A percentile compares a stretch with the other conserved stretches of the same genome.
Evolutionary conservation across 1,140 invertebrate species (phyloP).

Genomic region (Nephotettix cincticeps): DNA sequence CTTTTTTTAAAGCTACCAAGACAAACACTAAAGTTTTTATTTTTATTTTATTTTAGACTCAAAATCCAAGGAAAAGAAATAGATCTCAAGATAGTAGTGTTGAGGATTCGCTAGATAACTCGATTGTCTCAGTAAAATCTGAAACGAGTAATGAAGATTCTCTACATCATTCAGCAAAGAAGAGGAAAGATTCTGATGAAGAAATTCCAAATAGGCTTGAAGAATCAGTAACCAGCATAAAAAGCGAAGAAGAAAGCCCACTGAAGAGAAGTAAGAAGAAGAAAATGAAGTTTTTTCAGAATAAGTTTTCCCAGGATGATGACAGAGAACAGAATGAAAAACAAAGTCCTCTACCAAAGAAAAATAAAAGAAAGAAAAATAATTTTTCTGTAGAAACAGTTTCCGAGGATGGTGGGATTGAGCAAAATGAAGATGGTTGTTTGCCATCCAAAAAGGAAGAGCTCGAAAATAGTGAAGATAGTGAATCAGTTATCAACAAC

Average conservation of each 20-base stretch:
- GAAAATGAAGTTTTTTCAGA: too few relatives aligned
- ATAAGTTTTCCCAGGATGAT: too few relatives aligned
- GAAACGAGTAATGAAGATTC: too few relatives aligned
- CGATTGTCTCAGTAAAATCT: neutral
- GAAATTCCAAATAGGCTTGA: neutral
- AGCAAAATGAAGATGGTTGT: neutral
- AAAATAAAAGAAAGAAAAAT: neutral
- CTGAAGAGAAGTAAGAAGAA: neutral
- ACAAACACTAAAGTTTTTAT: too few relatives aligned
- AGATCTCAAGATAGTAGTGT: neutral
- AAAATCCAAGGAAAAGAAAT: neutral
- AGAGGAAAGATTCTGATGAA: neutral
- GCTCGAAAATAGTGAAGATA: neutral
- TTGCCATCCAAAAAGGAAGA: neutral
- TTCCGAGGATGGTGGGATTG: neutral
- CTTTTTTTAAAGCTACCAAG: too few relatives aligned
- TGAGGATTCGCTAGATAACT: neutral
- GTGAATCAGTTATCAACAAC: neutral
- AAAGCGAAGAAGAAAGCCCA: neutral
- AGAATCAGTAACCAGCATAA: neutral
- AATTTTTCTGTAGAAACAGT: neutral
- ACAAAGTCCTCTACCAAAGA: too few relatives aligned
- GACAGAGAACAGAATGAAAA: too few relatives aligned
- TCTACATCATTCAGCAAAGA: neutral
- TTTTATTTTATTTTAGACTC: neutral